Evolutionary conservation across 2,113 vertebrate species (phyloP).

Genomic region (Seriola rivoliana): DNA sequence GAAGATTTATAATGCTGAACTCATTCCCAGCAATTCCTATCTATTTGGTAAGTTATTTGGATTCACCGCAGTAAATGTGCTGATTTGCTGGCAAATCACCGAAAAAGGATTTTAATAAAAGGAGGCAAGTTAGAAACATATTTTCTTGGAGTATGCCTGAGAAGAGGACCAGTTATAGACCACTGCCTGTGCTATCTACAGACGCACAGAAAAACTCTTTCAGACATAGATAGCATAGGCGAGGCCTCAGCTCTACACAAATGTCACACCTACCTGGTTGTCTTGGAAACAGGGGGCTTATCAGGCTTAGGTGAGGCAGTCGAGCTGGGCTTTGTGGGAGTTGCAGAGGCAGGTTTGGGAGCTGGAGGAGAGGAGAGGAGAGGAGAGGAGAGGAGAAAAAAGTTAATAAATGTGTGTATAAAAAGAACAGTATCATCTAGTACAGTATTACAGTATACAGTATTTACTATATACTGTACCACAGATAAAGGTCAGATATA

Average conservation of each 20-base stretch:
- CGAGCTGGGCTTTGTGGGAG: conserved; percentile 74
- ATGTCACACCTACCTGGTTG: conserved; percentile 81
- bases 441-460: background rate
- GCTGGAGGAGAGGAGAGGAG: conserved; percentile 28
- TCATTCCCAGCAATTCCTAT: background rate
- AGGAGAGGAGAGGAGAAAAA: background rate
- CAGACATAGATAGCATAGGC: background rate
- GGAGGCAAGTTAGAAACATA: background rate
- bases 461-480: background rate
- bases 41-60: background rate
- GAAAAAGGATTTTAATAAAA: conserved; percentile 18
- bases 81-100: conserved; percentile 16
- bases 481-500: conserved; percentile 49
- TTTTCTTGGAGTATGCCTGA: conserved; percentile 24
- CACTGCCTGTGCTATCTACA: conserved; percentile 26
- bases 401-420: background rate
- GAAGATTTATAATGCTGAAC: conserved; percentile 15
- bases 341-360: conserved; percentile 54
- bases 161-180: conserved; percentile 17
- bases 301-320: conserved; percentile 69
- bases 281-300: conserved; percentile 81
- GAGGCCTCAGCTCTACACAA: conserved; percentile 24
- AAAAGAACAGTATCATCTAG: background rate
- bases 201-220: conserved; percentile 24
- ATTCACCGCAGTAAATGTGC: conserved; percentile 21